phyloP scores from a whole-genome alignment of 2,888 invertebrate genomes.

The Archips crataeganus region DNA sequence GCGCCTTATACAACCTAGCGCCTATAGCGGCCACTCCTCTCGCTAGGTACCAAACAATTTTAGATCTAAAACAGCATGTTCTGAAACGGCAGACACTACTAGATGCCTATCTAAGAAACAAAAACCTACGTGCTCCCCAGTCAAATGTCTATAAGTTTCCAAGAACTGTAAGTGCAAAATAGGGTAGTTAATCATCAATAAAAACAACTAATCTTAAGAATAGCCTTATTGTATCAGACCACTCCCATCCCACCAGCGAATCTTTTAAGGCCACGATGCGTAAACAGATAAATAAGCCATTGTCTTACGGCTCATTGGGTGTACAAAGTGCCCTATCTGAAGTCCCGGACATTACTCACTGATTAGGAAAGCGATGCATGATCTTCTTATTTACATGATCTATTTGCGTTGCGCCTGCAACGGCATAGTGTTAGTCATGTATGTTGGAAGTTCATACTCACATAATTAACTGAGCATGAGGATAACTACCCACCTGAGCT shows the following conservation, averaged over 20 bases:
- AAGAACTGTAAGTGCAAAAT: not conserved
- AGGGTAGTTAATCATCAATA: not conserved
- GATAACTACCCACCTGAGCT: not conserved
- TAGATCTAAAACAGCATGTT: no score
- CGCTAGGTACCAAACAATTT: no score
- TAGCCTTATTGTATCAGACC: slow-evolving; percentile 36
- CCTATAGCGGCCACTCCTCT: no score
- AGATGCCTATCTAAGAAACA: no score
- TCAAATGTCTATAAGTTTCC: no score
- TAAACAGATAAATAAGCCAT: slow-evolving; percentile 72
- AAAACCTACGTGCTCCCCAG: no score
- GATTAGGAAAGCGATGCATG: slow-evolving; percentile 39
- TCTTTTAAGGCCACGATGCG: slow-evolving; percentile 57
- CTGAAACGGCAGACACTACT: no score
- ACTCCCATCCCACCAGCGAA: slow-evolving; percentile 55
- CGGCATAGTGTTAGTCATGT: slow-evolving; percentile 11
- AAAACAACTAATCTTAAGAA: slow-evolving; percentile 18
- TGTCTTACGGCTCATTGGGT: slow-evolving; percentile 67
- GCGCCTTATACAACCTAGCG: no score
- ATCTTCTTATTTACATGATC: slow-evolving; percentile 32
- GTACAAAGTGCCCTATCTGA: slow-evolving; percentile 55
- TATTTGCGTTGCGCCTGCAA: slow-evolving; percentile 27
- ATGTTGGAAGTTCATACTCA: slow-evolving; percentile 7
- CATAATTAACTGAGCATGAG: not conserved
- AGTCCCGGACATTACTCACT: slow-evolving; percentile 39